Base-by-base conservation (phyloP, 2,113 vertebrate genomes). In the Xyrauchen texanus region DNA sequence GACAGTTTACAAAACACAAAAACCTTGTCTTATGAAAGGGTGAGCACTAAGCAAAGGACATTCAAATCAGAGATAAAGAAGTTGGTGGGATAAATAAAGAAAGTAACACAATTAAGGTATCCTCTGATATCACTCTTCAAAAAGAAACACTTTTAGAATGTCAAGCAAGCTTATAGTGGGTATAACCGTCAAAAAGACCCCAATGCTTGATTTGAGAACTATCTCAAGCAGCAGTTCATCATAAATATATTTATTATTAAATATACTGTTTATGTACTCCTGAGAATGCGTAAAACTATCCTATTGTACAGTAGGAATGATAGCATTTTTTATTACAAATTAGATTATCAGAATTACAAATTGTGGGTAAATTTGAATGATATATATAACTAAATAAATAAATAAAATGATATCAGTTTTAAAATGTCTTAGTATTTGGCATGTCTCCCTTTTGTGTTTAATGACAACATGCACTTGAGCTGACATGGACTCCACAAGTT, bases 11-110 rank as follows among this genome's bases (percentile, higher is more conserved):
- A 34, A 78, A 79, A 13, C 12, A 52, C n/a, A 47, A n/a, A 77
- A 57, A 72, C 16, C 64, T 11, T 70, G 55, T 57, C 21, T 75
- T 66, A 52, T 61, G 47, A 76, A 81, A 78, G 21, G 34, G 60
- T 49, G 55, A n/a, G 16, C 46, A 53, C 49, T 47, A 15, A 21
- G 70, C 61, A 82, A 80, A 87, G 81, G 81, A 76, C 77, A 83
- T 58, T 53, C 11, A 69, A 11, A n/a, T 47, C 7, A 13, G 45
- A 55, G 34, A n/a, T 15, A 42, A 42, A 72, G 21, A 4, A 52
- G 53, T 49, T 16, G 13, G 21, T 1, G n/a, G 60, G 13, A 7
- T 13, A 72, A 69, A 5, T 53, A 55, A 72, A 4, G 68, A 51
- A 34, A 16, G 11, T 9, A 6, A 68, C 4, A n/a, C 11, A 46